Evolutionary conservation across 2,888 invertebrate genomes (phyloP), one percentile per base, ranked within the genome.

Genomic region (Archips xylosteana): DNA sequence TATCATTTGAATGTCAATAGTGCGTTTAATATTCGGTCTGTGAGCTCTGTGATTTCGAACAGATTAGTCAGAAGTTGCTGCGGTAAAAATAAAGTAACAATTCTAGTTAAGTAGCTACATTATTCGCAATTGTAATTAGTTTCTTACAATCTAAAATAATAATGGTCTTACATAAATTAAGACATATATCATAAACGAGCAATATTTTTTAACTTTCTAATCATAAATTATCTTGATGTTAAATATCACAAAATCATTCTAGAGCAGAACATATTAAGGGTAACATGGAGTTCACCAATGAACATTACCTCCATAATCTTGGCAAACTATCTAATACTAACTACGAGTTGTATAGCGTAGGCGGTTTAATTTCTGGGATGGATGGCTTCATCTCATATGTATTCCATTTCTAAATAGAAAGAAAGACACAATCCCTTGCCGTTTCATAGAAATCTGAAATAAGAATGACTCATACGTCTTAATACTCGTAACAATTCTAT

Each of bases 1-100:
- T 83, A 80, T 81, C 85, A 81, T 81, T 83, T 84, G 89, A 89
- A 91, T 90, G 85, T 86, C 87, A 91, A 92, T 90, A 82, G 85
- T 81, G 78, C 77, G 82, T 86, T 82, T 85, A 82, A 80, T 87
- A 89, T 90, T 87, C 87, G 79, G 81, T 83, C 81, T 82, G 83
- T 83, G 83, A 79, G 79, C 70, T 76, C 77, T 80, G 82, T 78
- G 82, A 78, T 76, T 77, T 78, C 82, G 82, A 85, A 84, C 84
- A 79, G 87, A 86, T 85, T 83, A 84, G 80, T 80, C 49, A 65
- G 74, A 74, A 70, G 23, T 54, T 23, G 23, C 15, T 32, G 71
- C 59, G 36, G 51, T 71, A 45, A 66, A 61, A 71, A 61, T 61
- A 51, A 45, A 54, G 39, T 15, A 23, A 23, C 6, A 15, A 5